A percentile compares a stretch with the other conserved stretches of the same genome.
Conservation (phyloP, 2,888 invertebrate genomes). For the Pandemis cinnamomeana region DNA sequence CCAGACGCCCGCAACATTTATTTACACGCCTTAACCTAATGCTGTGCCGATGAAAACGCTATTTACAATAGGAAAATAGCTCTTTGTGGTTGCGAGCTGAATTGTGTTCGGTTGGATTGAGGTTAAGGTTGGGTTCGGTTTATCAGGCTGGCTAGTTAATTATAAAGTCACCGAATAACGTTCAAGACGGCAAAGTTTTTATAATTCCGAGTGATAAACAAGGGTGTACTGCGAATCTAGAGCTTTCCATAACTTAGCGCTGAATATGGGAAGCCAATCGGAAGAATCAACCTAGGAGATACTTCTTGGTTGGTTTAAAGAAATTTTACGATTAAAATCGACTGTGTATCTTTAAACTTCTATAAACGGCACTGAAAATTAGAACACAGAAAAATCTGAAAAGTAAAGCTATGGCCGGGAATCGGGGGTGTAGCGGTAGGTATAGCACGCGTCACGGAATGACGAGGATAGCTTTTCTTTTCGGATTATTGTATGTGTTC, state of each 20-base stretch:
- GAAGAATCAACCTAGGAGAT: too few species aligned
- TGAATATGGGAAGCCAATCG: too few species aligned
- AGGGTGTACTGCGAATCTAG: neutral
- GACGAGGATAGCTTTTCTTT: too few species aligned
- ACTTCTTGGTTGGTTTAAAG: too few species aligned
- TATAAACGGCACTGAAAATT: too few species aligned
- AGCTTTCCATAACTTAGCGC: neutral
- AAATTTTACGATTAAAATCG: too few species aligned
- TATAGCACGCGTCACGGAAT: too few species aligned
- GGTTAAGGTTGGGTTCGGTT: neutral
- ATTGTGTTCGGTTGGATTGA: neutral
- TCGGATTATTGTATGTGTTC: too few species aligned
- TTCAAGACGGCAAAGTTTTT: neutral
- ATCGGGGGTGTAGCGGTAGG: too few species aligned
- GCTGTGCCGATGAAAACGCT: constrained; percentile 51
- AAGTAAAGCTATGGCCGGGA: too few species aligned
- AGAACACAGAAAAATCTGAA: too few species aligned
- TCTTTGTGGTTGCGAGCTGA: neutral
- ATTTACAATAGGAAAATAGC: constrained; percentile 44
- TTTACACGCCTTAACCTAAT: constrained; percentile 47
- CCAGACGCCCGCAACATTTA: constrained; percentile 51
- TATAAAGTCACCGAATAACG: neutral
- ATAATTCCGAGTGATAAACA: neutral
- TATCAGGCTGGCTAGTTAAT: neutral
- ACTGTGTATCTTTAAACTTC: too few species aligned